Base-by-base conservation (phyloP, 2,888 invertebrate species). In the Cataglyphis rosenhaueri region DNA sequence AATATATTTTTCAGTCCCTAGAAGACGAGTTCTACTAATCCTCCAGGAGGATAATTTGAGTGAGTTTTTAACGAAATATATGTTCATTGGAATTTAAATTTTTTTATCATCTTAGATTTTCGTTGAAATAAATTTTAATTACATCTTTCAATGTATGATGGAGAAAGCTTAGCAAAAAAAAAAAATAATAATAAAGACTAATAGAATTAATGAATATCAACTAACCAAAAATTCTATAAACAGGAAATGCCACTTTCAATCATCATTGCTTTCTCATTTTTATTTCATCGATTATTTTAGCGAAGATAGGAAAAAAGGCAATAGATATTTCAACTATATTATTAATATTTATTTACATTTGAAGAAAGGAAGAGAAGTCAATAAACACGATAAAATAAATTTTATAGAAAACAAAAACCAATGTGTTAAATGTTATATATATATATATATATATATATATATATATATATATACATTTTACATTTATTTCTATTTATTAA, bases 1-100 rank as follows among this genome's bases (percentile, higher is more conserved):
- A 35, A 68, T 79, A 52, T 52, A 70, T 79, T 79, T 70, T 79
- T 68, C 78, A 70, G 44, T 79, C 68, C 10, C 44, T 1, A 65
- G 32, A 59, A n/a, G n/a, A n/a, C n/a, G 68, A 59, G 59, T 78
- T 79, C 35, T 32, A 32, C 70, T 78, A 70, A 78, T 70, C 70
- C 59, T 4, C 44, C 21, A 8, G 21, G 5, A 32, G 3, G 68
- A 65, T 55, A 41, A 18, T 52, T 65, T 35, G 25, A 25, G 32
- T 32, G 29, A 68, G 21, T 68, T 61, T 78, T 70, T 59, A 21
- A 59, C n/a, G n/a, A 70, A 44, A 70, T 25, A 12, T 44, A 52
- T n/a, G n/a, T 52, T 32, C 21, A 8, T 35, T 1, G 78, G 59
- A 59, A 68, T 65, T 57, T 65, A 44, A 6, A 18, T 8, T 0